Evolutionary conservation across 2,797 vertebrate genomes (phyloP), one percentile per base, ranked within the genome.

Genomic region (Platyrinchus mystaceus): DNA sequence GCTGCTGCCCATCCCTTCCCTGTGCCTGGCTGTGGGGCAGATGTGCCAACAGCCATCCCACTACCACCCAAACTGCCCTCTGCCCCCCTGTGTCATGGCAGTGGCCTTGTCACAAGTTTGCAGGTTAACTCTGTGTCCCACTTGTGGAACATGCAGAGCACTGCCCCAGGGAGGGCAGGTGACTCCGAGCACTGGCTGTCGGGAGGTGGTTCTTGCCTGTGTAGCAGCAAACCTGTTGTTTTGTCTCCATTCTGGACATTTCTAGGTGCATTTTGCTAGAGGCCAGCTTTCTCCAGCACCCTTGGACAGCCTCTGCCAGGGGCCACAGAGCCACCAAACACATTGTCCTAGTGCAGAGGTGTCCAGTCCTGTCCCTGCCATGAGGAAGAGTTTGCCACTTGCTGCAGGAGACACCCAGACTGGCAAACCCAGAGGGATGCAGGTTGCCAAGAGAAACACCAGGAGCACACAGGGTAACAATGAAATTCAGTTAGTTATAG

Each of bases 401-500:
- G 1, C 3, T 9, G 47, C 7, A 28, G 27, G 52, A 73, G 17
- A 36, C 23, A 23, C 47, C 43, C 6, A 3, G 37, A 12, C 28
- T 1, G 41, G n/a, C 39, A 53, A 74, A 32, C 10, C 2, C 1
- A 16, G 26, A 6, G 9, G 17, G 12, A 5, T 2, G 18, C 7
- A 10, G 44, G 22, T 19, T 0, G 81, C 82, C 52, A 91, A 88
- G 62, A 94, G 21, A 90, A 86, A 81, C 47, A 83, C 10, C 53
- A 60, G 2, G 16, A 49, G 81, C 90, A 95, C 60, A 49, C 36
- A 7, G 9, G 10, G 23, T 94, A 98, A 97, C 97, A 98, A 97
- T 92, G 94, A 97, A 96, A 97, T 91, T 97, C 96, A 95, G 76
- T 97, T 96, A 96, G 79, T 97, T 96, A 97, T 49, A 98, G 97